These are phyloP conservation scores for Rhegmatorhina hoffmannsi DNA, from an alignment of 2,113 vertebrate genomes.

Conservation along the genomic window DNA sequence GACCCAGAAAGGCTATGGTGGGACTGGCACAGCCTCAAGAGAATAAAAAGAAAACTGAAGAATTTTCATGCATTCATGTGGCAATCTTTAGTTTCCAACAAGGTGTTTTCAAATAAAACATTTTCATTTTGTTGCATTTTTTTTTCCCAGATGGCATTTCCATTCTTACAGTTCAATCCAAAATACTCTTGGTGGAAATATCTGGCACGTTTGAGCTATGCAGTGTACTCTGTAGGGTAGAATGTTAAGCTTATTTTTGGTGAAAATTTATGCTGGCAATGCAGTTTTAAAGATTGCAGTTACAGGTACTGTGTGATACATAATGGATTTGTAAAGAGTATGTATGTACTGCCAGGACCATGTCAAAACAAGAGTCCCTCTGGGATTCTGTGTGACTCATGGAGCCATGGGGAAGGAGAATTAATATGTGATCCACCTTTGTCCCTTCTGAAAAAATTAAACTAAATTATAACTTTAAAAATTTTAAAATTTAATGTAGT, in stretches of 20 bases:
- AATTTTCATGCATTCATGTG: not conserved
- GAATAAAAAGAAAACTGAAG: not conserved
- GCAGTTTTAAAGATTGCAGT: not conserved
- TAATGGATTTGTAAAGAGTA: not conserved
- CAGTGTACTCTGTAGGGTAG: not conserved
- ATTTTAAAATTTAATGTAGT: not conserved
- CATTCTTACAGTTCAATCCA: not conserved
- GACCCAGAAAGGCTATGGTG: not conserved
- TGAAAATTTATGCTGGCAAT: not conserved
- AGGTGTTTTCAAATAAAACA: not conserved
- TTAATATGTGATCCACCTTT: not conserved
- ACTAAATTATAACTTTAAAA: not conserved
- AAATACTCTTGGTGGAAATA: not conserved
- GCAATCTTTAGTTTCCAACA: not conserved
- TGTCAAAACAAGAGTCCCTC: not conserved
- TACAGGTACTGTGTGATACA: not conserved
- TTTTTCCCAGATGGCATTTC: not conserved
- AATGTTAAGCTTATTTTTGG: not conserved
- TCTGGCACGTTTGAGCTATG: not conserved
- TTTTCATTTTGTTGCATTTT: not conserved
- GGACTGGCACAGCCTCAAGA: not conserved
- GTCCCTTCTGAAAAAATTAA: not conserved
- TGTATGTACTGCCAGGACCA: not conserved
- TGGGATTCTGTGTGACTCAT: not conserved
- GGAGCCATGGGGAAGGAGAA: not conserved